Conservation (phyloP, 2,113 vertebrate genomes). For the Leuciscus idus region DNA sequence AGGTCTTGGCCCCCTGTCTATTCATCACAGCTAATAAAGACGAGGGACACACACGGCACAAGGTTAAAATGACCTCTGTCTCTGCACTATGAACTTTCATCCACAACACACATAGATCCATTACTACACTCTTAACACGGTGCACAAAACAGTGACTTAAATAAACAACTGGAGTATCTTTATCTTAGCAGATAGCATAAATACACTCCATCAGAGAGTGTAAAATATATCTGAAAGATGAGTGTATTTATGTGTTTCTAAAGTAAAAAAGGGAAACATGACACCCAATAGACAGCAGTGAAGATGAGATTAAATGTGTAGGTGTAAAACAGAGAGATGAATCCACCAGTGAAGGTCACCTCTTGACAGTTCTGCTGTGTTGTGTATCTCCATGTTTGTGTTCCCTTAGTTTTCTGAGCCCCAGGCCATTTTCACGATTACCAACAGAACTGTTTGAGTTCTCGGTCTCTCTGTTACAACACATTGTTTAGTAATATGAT, state of each 20-base stretch:
- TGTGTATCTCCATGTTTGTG: conserved; percentile 11
- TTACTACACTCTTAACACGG: conserved; percentile 36
- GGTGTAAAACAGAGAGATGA: background rate
- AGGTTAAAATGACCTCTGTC: conserved; percentile 52
- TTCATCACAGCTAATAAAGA: conserved; percentile 55
- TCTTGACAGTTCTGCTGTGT: conserved; percentile 2
- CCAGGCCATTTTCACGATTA: background rate
- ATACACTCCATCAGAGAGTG: background rate
- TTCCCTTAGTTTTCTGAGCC: background rate
- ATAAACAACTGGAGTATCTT: background rate
- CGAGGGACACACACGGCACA: conserved; percentile 39
- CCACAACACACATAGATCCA: conserved; percentile 18
- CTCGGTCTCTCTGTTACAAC: conserved; percentile 10
- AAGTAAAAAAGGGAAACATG: background rate
- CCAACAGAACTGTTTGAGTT: background rate
- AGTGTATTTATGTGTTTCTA: background rate
- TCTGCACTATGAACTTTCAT: conserved; percentile 36
- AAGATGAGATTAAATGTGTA: conserved; percentile 12
- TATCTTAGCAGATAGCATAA: background rate
- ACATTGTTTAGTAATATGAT: background rate
- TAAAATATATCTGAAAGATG: background rate
- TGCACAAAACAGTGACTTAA: background rate
- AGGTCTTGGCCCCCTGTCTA: conserved; percentile 24
- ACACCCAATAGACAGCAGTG: background rate
- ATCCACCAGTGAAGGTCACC: conserved; percentile 5